A percentile compares a stretch with the other conserved stretches of the same genome.
Conservation (phyloP, 2,113 vertebrate genomes). For the Serinus canaria region DNA sequence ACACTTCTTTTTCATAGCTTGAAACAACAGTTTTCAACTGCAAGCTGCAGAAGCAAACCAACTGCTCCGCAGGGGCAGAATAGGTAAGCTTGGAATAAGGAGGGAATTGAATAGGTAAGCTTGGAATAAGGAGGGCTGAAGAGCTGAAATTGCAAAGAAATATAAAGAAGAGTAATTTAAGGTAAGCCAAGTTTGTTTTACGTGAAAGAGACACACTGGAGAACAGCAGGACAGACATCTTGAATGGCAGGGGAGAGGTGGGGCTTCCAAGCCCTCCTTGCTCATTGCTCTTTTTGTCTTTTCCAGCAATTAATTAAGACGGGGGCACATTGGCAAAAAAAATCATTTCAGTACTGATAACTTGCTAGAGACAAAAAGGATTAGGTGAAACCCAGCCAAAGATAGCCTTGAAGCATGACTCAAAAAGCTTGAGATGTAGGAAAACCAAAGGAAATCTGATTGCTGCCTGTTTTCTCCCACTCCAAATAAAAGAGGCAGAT, state of each 20-base stretch:
- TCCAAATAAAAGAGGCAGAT: neutral
- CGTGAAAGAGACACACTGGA: neutral
- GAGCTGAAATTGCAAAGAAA: neutral
- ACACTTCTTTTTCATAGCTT: neutral
- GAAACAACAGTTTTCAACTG: neutral
- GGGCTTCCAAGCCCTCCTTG: neutral
- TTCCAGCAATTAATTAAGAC: neutral
- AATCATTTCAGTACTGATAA: neutral
- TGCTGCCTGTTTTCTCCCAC: neutral
- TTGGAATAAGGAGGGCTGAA: neutral
- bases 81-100: neutral
- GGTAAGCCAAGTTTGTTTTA: neutral
- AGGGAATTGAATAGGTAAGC: neutral
- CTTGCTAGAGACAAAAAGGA: neutral
- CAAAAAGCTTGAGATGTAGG: neutral
- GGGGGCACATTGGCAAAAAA: neutral
- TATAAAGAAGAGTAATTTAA: neutral
- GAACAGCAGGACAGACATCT: neutral
- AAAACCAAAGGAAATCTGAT: neutral
- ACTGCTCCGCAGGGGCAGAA: no score
- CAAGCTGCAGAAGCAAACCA: neutral
- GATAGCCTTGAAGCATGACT: neutral
- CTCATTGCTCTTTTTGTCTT: neutral
- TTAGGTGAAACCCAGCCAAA: neutral
- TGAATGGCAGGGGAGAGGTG: neutral